Conservation (phyloP, 1,140 invertebrate genomes). For the Cherax quadricarinatus region DNA sequence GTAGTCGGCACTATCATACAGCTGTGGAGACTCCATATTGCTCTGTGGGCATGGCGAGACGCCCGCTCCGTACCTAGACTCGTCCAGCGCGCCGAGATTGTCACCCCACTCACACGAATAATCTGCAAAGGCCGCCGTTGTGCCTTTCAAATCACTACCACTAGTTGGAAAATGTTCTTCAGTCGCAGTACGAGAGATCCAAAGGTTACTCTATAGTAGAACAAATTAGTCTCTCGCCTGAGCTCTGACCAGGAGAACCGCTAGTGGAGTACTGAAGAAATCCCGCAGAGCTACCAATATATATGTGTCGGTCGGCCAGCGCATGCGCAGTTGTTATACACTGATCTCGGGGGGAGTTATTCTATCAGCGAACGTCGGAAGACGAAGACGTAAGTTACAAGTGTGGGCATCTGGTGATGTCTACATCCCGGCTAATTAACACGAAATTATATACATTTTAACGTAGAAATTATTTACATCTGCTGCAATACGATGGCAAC, state of each 20-base stretch:
- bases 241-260: background rate
- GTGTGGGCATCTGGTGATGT: too few relatives aligned
- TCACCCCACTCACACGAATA: constrained; percentile 69
- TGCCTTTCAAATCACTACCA: constrained; percentile 54
- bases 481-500: too few relatives aligned
- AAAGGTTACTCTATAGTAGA: background rate
- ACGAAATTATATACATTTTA: too few relatives aligned
- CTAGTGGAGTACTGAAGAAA: background rate
- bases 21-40: constrained; percentile 75
- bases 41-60: constrained; percentile 74
- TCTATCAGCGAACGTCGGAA: too few relatives aligned
- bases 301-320: background rate
- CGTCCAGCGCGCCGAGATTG: constrained; percentile 69
- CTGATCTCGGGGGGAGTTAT: too few relatives aligned
- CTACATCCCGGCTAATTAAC: too few relatives aligned
- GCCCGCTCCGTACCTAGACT: constrained; percentile 69
- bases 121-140: constrained; percentile 58
- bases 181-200: background rate
- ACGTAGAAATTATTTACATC: too few relatives aligned
- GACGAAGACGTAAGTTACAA: too few relatives aligned
- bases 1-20: constrained; percentile 76
- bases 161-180: constrained; percentile 12
- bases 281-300: background rate
- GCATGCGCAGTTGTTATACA: too few relatives aligned
- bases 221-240: background rate